Evolutionary conservation across 2,797 vertebrate genomes (phyloP).

Genomic region (Ataeniobius toweri): DNA sequence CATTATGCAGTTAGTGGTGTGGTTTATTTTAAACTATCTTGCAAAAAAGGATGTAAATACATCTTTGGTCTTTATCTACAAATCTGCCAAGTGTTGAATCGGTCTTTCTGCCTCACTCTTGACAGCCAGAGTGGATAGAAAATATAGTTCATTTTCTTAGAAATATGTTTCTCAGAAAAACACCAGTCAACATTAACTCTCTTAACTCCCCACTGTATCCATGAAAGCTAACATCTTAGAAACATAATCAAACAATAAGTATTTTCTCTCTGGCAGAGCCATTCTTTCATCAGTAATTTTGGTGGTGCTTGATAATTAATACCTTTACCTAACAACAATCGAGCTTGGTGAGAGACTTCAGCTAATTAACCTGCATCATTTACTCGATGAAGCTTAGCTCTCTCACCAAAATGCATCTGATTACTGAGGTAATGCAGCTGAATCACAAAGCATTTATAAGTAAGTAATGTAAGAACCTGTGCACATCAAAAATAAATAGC

Average conservation of each 20-base stretch:
- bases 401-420: constrained; percentile 3
- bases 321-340: constrained; percentile 9
- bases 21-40: neutral
- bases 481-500: neutral
- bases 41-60: constrained; percentile 8
- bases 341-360: neutral
- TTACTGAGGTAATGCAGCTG: neutral
- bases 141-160: constrained; percentile 8
- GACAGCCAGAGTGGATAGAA: neutral
- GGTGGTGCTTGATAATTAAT: constrained; percentile 8
- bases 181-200: neutral
- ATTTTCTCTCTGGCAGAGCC: neutral
- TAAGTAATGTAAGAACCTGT: neutral
- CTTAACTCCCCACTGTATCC: neutral
- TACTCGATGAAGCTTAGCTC: constrained; percentile 1
- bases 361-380: constrained; percentile 2
- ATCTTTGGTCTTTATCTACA: constrained; percentile 16
- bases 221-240: neutral
- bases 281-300: constrained; percentile 17
- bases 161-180: constrained; percentile 10
- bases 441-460: neutral
- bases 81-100: neutral
- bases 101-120: neutral
- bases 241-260: neutral
- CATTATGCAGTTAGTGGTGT: neutral